These are phyloP conservation scores for Gopherus flavomarginatus DNA, from an alignment of 2,113 vertebrate genomes.

Conservation along the genomic window DNA sequence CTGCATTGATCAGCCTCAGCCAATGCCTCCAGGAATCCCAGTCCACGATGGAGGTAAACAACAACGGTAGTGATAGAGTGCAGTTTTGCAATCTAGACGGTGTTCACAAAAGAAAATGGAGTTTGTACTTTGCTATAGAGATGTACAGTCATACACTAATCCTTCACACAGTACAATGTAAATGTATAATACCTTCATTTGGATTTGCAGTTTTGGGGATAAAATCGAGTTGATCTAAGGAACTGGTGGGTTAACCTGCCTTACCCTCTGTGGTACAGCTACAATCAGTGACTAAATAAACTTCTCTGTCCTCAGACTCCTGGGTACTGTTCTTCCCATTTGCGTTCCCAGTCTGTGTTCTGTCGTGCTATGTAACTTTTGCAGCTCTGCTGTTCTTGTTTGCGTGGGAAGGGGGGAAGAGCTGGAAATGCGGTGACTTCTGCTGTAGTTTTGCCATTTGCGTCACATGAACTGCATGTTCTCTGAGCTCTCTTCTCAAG, in stretches of 20 bases:
- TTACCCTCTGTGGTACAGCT: not conserved
- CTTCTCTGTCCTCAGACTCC: not conserved
- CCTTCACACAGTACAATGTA: not conserved
- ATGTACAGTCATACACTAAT: not conserved
- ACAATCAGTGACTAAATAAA: not conserved
- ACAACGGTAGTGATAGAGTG: not conserved
- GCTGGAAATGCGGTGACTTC: not conserved
- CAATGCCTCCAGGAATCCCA: not conserved
- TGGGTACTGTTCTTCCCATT: not conserved
- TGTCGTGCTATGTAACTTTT: rapidly evolving
- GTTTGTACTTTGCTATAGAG: not conserved
- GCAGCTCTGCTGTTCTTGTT: not conserved
- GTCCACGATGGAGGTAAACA: not conserved
- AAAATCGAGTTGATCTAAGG: not conserved
- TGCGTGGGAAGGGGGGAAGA: not conserved
- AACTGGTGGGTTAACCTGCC: not conserved
- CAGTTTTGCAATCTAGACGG: rapidly evolving
- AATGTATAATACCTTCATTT: not conserved
- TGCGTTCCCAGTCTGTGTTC: not conserved
- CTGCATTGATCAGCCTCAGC: not conserved
- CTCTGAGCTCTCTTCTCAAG: rapidly evolving
- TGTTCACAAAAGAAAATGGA: not conserved
- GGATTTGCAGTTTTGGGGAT: not conserved
- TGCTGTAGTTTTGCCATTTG: not conserved
- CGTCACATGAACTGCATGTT: rapidly evolving